These are phyloP conservation scores for Apeira syringaria DNA, from an alignment of 2,888 invertebrate genomes.

Conservation along the genomic window DNA sequence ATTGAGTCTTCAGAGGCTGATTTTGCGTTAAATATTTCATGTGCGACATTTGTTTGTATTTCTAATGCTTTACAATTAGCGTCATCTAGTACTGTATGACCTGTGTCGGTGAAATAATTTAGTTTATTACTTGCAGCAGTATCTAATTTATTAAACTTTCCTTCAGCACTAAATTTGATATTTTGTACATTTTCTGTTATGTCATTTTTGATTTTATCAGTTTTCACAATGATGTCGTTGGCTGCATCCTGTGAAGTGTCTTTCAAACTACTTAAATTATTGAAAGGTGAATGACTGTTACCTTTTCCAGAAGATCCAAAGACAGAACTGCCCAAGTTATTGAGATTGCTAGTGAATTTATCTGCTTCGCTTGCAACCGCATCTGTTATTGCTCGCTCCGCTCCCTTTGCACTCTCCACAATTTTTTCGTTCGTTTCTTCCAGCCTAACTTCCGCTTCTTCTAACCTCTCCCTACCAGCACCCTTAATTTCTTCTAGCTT, in stretches of 20 bases:
- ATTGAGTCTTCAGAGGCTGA: conserved; percentile 50
- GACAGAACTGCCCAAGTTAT: conserved; percentile 73
- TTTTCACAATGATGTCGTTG: conserved; percentile 52
- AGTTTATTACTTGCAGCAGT: conserved; percentile 45
- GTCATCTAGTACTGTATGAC: conserved; percentile 46
- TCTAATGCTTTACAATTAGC: conserved; percentile 43
- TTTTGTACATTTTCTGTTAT: conserved; percentile 49
- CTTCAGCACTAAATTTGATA: conserved; percentile 46
- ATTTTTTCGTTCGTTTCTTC: conserved; percentile 47
- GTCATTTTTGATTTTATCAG: conserved; percentile 46
- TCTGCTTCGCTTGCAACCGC: conserved; percentile 63
- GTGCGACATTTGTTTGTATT: conserved; percentile 45
- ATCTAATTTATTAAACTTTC: conserved; percentile 43
- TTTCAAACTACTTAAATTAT: too few relatives aligned
- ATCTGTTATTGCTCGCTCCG: conserved; percentile 48
- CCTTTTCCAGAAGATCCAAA: conserved; percentile 79
- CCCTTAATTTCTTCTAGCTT: conserved; percentile 68
- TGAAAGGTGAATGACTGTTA: conserved; percentile 23
- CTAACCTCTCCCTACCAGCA: conserved; percentile 49
- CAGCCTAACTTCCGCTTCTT: conserved; percentile 53
- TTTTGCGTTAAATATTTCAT: conserved; percentile 49
- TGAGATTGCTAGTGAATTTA: conserved; percentile 69
- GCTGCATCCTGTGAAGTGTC: conserved; percentile 35
- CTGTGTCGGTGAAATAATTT: conserved; percentile 48
- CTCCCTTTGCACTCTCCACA: conserved; percentile 40